A percentile compares a stretch with the other conserved stretches of the same genome.
Conservation (phyloP, 2,113 vertebrate genomes). For the Oncorhynchus masou region DNA sequence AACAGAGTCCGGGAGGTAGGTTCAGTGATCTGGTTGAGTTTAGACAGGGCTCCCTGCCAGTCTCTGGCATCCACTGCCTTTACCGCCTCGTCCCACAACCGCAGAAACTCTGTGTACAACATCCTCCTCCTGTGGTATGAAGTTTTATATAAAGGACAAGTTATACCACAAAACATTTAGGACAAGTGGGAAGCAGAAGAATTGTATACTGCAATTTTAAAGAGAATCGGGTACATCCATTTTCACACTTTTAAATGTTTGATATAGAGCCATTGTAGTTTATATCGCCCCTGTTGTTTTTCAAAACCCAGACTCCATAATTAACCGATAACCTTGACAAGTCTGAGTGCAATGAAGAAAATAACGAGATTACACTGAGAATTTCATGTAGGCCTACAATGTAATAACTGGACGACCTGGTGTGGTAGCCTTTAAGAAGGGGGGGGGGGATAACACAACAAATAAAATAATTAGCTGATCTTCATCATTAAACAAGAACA, state of each 20-base stretch:
- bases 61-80: constrained; percentile 72
- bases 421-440: background rate
- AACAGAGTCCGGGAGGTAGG: constrained; percentile 80
- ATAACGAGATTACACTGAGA: background rate
- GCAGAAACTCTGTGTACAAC: constrained; percentile 80
- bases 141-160: background rate
- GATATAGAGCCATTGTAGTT: too few relatives aligned
- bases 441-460: too few relatives aligned
- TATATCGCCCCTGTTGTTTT: too few relatives aligned
- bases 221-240: too few relatives aligned
- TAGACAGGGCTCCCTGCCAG: constrained; percentile 73
- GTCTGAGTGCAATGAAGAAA: background rate
- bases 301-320: too few relatives aligned
- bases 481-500: background rate
- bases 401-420: too few relatives aligned
- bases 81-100: constrained; percentile 78
- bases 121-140: constrained; percentile 57
- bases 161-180: too few relatives aligned
- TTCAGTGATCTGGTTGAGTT: constrained; percentile 70
- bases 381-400: background rate
- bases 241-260: too few relatives aligned
- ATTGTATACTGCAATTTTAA: background rate
- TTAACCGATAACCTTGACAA: too few relatives aligned
- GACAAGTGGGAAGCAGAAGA: background rate
- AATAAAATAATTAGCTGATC: too few relatives aligned